Evolutionary conservation across 2,888 invertebrate genomes (phyloP).

Genomic region (Fragum whitleyi): DNA sequence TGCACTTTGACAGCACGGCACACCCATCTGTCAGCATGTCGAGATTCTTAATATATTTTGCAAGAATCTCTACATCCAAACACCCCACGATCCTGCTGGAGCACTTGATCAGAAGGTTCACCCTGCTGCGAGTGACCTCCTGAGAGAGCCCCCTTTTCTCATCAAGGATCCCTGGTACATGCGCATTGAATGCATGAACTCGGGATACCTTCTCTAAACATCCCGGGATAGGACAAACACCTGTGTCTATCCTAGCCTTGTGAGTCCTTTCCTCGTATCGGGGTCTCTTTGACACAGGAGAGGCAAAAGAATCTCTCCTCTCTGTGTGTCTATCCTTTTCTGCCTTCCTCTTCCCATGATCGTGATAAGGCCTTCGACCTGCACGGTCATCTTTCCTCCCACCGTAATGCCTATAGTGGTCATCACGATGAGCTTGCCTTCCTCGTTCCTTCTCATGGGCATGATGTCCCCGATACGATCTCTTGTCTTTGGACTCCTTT

Average conservation of each 20-base stretch:
- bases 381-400: not conserved
- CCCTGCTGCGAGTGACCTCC: slow-evolving; percentile 6
- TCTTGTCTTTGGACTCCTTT: not conserved
- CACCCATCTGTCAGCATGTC: not conserved
- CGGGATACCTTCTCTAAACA: not conserved
- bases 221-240: not conserved
- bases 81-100: slow-evolving; percentile 3
- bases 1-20: too few species aligned
- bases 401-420: not conserved
- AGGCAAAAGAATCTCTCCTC: not conserved
- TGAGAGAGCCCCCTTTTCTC: too few species aligned
- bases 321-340: not conserved
- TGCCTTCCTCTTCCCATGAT: too few species aligned
- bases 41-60: not conserved
- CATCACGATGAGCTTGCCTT: too few species aligned
- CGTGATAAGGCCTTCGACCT: not conserved
- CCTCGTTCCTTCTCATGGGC: not conserved
- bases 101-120: not conserved
- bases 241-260: too few species aligned
- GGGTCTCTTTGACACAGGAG: too few species aligned
- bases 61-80: not conserved
- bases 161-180: not conserved
- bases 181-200: not conserved
- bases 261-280: too few species aligned
- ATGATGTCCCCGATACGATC: too few species aligned